Percentiles rank a stretch among this genome's conserved stretches.
These are phyloP conservation scores for Pogonus chalceus DNA, from an alignment of 1,140 invertebrate genomes.

Conservation along the genomic window DNA sequence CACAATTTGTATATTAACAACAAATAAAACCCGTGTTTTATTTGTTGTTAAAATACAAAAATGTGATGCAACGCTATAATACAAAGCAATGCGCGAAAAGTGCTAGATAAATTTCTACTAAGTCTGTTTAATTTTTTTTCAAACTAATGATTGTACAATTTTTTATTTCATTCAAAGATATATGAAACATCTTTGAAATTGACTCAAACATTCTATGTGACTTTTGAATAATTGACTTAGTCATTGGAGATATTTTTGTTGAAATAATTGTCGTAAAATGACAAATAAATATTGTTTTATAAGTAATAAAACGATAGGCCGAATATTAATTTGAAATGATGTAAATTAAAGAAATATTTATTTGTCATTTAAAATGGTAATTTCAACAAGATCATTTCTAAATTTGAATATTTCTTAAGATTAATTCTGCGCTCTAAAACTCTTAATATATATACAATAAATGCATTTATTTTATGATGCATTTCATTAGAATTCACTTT, in stretches of 20 bases:
- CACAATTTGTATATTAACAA: no score
- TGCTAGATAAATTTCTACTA: background rate
- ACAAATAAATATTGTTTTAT: background rate
- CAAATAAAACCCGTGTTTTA: background rate
- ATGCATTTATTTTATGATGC: conserved; percentile 2
- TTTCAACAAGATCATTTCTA: conserved; percentile 3
- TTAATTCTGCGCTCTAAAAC: background rate
- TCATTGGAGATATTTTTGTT: conserved; percentile 7
- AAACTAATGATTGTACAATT: conserved; percentile 4
- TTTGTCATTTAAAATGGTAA: background rate
- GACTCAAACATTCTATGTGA: conserved; percentile 5
- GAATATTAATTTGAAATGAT: no score
- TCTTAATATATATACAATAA: background rate
- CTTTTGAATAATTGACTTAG: conserved; percentile 5
- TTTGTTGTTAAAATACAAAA: background rate
- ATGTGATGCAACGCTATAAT: background rate
- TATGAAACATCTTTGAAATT: conserved; percentile 5
- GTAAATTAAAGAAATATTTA: no score
- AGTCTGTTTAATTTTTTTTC: background rate
- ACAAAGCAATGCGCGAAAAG: background rate
- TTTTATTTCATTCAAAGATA: conserved; percentile 2
- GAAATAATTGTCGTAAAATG: background rate
- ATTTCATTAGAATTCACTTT: conserved; percentile 7
- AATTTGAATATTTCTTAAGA: background rate
- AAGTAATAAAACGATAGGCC: background rate